A percentile compares a stretch with the other conserved stretches of the same genome.
Conservation (phyloP, 53 echinoderm and acorn worm genomes). For the Apostichopus leukothele region DNA sequence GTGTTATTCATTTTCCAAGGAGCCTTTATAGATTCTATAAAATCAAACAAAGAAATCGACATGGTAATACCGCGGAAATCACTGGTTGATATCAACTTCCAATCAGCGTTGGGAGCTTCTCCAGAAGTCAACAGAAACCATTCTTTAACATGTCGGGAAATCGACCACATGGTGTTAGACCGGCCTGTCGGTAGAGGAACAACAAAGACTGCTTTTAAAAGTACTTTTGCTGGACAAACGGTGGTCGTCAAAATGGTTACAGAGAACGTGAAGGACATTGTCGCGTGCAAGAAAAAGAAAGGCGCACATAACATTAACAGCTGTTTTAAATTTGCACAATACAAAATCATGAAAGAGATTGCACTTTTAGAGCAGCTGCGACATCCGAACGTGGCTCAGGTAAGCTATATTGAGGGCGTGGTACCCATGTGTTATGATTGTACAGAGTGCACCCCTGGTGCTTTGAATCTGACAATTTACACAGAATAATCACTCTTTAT, state of each 20-base stretch:
- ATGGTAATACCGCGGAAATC: not conserved
- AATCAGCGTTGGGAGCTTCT: not conserved
- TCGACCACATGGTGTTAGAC: slow-evolving; percentile 42
- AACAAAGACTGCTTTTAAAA: slow-evolving; percentile 63
- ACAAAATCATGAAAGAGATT: slow-evolving; percentile 92
- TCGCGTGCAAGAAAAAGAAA: slow-evolving; percentile 57
- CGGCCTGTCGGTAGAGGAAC: slow-evolving; percentile 56
- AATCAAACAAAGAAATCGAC: not conserved
- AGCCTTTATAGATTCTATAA: not conserved
- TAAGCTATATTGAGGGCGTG: slow-evolving; percentile 17
- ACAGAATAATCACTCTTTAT: too few species aligned
- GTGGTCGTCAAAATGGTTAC: slow-evolving; percentile 91
- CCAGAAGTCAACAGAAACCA: not conserved
- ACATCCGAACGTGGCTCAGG: slow-evolving; percentile 80
- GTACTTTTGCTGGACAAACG: slow-evolving; percentile 54
- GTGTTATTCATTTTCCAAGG: slow-evolving; percentile 13
- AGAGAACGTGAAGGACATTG: slow-evolving; percentile 66
- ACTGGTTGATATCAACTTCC: not conserved
- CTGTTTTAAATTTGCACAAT: slow-evolving; percentile 80
- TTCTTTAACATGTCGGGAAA: slow-evolving; percentile 53
- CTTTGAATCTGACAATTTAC: too few species aligned
- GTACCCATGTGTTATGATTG: too few species aligned
- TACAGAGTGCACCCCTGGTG: too few species aligned
- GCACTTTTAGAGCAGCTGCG: slow-evolving; percentile 67
- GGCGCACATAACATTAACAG: slow-evolving; percentile 52